Percentiles rank a stretch among this genome's conserved stretches.
Conservation (phyloP, 2,888 invertebrate genomes). For the Orchesellides sinensis region DNA sequence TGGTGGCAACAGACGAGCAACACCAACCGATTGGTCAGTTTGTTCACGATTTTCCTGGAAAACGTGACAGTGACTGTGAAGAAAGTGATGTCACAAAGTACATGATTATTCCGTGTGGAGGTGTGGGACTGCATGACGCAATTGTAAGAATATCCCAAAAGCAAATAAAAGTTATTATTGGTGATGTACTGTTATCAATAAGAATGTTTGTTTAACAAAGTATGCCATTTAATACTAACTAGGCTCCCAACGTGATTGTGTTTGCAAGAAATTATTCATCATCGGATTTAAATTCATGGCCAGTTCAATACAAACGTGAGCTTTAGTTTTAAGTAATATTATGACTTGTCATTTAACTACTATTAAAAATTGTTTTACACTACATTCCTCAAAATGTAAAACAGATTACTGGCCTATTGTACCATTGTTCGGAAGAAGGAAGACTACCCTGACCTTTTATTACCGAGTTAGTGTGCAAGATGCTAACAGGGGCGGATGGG, state of each 20-base stretch:
- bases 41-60: neutral
- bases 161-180: too few relatives aligned
- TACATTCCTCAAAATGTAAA: neutral
- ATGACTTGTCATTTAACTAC: neutral
- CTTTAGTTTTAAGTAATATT: neutral
- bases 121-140: slow-evolving; percentile 12
- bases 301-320: slow-evolving; percentile 12
- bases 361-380: neutral
- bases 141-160: neutral
- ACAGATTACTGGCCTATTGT: slow-evolving; percentile 32
- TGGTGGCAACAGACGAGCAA: slow-evolving; percentile 21
- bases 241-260: slow-evolving; percentile 27
- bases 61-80: neutral
- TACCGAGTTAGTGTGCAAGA: slow-evolving; percentile 14
- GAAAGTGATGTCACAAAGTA: slow-evolving; percentile 19
- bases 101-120: slow-evolving; percentile 42
- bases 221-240: too few relatives aligned
- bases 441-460: neutral
- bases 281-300: neutral
- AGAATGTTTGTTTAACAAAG: too few relatives aligned
- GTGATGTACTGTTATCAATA: too few relatives aligned
- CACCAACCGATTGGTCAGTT: slow-evolving; percentile 12
- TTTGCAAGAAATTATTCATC: neutral
- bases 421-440: neutral
- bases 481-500: neutral